Base-by-base conservation (phyloP, 1,140 invertebrate genomes). In the Lycorma delicatula region DNA sequence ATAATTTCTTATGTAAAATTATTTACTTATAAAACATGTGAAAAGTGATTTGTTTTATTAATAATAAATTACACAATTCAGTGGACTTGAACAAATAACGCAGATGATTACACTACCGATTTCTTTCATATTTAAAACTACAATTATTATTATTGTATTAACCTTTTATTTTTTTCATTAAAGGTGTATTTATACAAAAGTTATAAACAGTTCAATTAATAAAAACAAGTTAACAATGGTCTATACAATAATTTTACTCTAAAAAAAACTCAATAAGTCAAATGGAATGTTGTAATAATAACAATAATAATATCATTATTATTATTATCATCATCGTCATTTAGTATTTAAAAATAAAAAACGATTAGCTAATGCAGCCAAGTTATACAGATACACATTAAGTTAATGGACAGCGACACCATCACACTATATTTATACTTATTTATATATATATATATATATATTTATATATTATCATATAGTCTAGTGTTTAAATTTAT, bases 321-420 rank as follows among this genome's bases (percentile, higher is more conserved):
- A 44, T 44, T 44, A 38, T 38, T 38, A 44, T 44, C 23, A 44
- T n/a, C n/a, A 51, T 51, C 49, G 27, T 26, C 34, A 51, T 29
- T 16, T 51, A n/a, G n/a, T n/a, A n/a, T n/a, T n/a, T n/a, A 29
- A 51, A 51, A 51, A 9, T 51, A 51, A 26, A 29, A n/a, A 51
- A 51, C 49, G 22, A 51, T 56, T 56, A 46, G 38, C 38, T 46
- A 56, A 56, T 56, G 54, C 36, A 56, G 41, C 41, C 41, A 22
- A 44, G 41, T 44, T 44, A 44, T 18, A 44, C 41, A 44, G 41
- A 44, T 44, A 44, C 41, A 44, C 41, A 44, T 44, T 44, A n/a
- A n/a, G n/a, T n/a, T 44, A 44, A 44, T 44, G 41, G 41, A 44
- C 41, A 44, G 41, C 41, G 41, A 44, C 41, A 44, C 41, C 41